Conservation (phyloP, 1,140 invertebrate species). For the Drosophila rufa region DNA sequence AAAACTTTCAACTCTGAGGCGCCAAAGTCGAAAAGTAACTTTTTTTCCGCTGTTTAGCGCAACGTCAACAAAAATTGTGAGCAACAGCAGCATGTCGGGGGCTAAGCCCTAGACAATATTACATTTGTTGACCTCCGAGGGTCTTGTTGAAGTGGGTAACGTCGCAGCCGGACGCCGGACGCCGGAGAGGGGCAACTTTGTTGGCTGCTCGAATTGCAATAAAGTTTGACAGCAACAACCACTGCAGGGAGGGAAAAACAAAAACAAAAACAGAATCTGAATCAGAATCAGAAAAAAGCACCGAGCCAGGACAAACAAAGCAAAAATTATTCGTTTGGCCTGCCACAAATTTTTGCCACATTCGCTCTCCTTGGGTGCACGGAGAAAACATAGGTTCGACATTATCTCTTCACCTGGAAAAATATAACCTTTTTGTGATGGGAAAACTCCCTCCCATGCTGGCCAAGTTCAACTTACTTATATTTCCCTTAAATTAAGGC, state of each 20-base stretch:
- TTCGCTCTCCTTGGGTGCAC: neutral
- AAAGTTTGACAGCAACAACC: conserved; percentile 44
- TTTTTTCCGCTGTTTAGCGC: conserved; percentile 57
- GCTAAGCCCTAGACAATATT: conserved; percentile 60
- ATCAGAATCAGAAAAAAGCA: neutral
- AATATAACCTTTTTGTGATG: too few species aligned
- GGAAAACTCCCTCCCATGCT: too few species aligned
- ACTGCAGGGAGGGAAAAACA: neutral
- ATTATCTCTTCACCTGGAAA: too few species aligned
- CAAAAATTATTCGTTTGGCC: conserved; percentile 10
- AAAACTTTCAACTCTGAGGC: conserved; percentile 59
- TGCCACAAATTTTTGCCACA: conserved; percentile 34
- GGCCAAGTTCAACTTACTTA: too few species aligned
- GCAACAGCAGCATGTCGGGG: conserved; percentile 36
- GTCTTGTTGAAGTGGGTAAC: conserved; percentile 32
- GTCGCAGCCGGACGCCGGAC: conserved; percentile 1
- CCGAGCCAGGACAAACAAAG: conserved; percentile 6
- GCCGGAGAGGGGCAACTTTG: conserved; percentile 32
- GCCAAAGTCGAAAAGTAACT: conserved; percentile 64
- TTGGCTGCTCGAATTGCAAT: conserved; percentile 49
- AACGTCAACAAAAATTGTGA: conserved; percentile 57
- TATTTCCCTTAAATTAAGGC: too few species aligned
- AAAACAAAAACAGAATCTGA: neutral
- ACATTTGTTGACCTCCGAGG: conserved; percentile 58
- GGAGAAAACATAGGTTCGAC: neutral